Evolutionary conservation across 2,888 invertebrate genomes (phyloP).

Genomic region (Parasteatoda lunata): DNA sequence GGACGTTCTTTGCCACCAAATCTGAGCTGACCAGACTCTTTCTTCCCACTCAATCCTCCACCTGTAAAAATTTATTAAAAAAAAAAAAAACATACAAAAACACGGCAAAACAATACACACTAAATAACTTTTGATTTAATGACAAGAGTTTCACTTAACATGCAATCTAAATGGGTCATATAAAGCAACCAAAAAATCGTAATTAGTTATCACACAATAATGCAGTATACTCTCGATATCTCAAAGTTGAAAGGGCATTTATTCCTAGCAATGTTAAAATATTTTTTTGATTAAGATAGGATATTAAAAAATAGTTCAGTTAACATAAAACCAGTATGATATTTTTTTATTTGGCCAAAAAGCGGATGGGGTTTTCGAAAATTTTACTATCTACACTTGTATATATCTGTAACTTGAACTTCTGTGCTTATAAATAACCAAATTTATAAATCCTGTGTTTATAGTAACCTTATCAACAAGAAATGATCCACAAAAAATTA

Average conservation of each 20-base stretch:
- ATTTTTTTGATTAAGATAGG: too few species aligned
- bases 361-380: too few species aligned
- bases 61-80: constrained; percentile 75
- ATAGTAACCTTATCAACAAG: too few species aligned
- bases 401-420: too few species aligned
- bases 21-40: constrained; percentile 89
- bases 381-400: too few species aligned
- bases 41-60: constrained; percentile 89
- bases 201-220: neutral
- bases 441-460: too few species aligned
- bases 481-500: too few species aligned
- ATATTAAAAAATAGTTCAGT: too few species aligned
- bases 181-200: neutral
- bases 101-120: neutral
- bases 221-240: neutral
- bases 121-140: neutral
- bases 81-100: neutral
- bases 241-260: neutral
- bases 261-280: too few species aligned
- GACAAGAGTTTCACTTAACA: neutral
- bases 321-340: too few species aligned
- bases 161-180: neutral
- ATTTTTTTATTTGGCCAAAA: too few species aligned
- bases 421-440: too few species aligned
- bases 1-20: constrained; percentile 89